Conservation (phyloP, 2,113 vertebrate species). For the Cyprinus carpio region DNA sequence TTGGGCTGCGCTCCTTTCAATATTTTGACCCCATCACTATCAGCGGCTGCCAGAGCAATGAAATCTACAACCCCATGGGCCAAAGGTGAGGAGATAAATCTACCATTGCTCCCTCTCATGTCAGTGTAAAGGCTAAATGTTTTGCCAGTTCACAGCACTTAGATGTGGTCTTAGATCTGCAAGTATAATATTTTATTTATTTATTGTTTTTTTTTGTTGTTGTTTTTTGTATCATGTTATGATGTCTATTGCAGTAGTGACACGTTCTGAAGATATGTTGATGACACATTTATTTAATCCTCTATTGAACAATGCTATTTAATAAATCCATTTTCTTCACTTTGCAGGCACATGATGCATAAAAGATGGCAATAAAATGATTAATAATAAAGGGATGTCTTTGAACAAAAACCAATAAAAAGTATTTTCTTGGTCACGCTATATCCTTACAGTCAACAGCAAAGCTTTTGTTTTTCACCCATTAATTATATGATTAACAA, state of each 20-base stretch:
- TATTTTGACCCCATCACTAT: constrained; percentile 98
- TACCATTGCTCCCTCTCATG: neutral
- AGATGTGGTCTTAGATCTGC: neutral
- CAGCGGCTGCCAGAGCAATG: constrained; percentile 95
- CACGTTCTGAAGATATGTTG: neutral
- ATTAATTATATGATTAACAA: neutral
- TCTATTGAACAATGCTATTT: neutral
- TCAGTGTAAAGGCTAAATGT: neutral
- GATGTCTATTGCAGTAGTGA: neutral
- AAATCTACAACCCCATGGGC: constrained; percentile 94
- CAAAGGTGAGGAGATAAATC: constrained; percentile 85
- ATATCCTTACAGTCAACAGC: neutral
- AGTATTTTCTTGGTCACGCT: neutral
- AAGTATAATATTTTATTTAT: neutral
- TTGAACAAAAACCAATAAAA: neutral
- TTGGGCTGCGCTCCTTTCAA: constrained; percentile 96
- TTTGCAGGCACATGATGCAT: neutral
- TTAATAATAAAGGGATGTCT: neutral
- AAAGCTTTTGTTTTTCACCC: constrained; percentile 10
- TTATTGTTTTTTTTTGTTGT: too few species aligned
- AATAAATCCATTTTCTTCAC: neutral
- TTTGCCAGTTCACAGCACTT: neutral
- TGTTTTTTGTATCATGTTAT: too few species aligned
- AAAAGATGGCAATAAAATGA: neutral
- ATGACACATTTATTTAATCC: neutral